A percentile compares a stretch with the other conserved stretches of the same genome.
Conservation (phyloP, 2,888 invertebrate genomes). For the Julus scanicus region DNA sequence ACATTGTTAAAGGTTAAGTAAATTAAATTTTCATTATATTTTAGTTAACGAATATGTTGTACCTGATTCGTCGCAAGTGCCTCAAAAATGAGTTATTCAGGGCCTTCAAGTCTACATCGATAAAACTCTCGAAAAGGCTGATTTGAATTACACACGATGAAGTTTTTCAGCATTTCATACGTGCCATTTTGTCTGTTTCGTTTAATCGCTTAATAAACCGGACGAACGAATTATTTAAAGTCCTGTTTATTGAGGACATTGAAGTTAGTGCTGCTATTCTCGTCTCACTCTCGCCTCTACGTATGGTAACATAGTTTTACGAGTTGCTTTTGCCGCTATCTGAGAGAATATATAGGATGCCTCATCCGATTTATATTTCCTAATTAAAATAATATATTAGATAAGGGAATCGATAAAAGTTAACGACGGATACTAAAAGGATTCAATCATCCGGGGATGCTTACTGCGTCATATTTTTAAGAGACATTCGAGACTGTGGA, state of each 20-base stretch:
- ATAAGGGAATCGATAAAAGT: constrained; percentile 50
- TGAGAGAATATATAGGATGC: constrained; percentile 34
- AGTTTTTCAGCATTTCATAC: neutral
- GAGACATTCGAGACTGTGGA: neutral
- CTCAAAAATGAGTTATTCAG: neutral
- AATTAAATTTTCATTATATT: neutral
- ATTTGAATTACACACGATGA: neutral
- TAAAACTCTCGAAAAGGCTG: neutral
- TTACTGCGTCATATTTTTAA: neutral
- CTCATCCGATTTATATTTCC: constrained; percentile 46
- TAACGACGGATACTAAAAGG: constrained; percentile 50
- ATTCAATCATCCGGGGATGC: constrained; percentile 8
- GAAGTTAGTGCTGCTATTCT: neutral
- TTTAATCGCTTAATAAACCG: constrained; percentile 53
- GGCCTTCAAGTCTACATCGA: neutral
- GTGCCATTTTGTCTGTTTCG: constrained; percentile 47
- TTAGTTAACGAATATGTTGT: neutral
- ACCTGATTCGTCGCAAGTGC: too few relatives aligned
- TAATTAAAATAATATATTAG: constrained; percentile 50
- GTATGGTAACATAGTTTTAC: neutral
- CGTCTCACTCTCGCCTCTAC: constrained; percentile 27
- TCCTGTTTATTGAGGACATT: constrained; percentile 49
- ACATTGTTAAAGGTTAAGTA: neutral
- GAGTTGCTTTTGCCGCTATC: constrained; percentile 21
- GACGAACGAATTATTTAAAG: constrained; percentile 52